Conservation (phyloP, 2,888 invertebrate species). For the Sminthurides aquaticus region DNA sequence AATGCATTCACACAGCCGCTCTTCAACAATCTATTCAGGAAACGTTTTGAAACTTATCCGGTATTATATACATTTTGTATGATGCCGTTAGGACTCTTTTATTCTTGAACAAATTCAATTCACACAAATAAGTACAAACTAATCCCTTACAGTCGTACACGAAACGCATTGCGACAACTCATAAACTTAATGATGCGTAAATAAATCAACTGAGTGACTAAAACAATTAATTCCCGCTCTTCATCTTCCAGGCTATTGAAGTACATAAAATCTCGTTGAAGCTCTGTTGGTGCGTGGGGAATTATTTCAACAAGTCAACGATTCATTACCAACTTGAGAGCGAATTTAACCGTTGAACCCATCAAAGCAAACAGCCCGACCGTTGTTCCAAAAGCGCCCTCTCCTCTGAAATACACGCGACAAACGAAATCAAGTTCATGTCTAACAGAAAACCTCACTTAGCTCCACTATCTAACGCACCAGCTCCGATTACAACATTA, state of each 20-base stretch:
- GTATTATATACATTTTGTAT: not conserved
- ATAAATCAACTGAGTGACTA: not conserved
- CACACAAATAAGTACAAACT: not conserved
- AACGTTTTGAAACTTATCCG: too few species aligned
- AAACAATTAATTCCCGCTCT: not conserved
- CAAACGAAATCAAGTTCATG: not conserved
- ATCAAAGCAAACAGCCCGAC: not conserved
- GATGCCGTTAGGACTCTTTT: not conserved
- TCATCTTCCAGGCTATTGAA: not conserved
- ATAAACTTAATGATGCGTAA: not conserved
- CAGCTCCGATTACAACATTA: too few species aligned
- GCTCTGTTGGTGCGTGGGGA: too few species aligned
- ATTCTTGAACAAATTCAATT: not conserved
- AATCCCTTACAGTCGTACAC: not conserved
- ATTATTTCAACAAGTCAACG: not conserved
- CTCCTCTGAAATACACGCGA: not conserved
- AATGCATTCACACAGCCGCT: too few species aligned
- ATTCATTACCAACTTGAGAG: not conserved
- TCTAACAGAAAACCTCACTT: too few species aligned
- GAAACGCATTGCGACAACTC: not conserved
- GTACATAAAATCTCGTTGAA: too few species aligned
- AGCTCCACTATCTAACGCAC: too few species aligned
- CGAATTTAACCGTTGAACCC: not conserved
- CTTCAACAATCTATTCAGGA: too few species aligned
- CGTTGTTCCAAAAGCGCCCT: slow-evolving; percentile 1